Percentiles rank a stretch among this genome's conserved stretches.
phyloP scores from a whole-genome alignment of 1,140 invertebrate genomes.

The Lordiphosa collinella region DNA sequence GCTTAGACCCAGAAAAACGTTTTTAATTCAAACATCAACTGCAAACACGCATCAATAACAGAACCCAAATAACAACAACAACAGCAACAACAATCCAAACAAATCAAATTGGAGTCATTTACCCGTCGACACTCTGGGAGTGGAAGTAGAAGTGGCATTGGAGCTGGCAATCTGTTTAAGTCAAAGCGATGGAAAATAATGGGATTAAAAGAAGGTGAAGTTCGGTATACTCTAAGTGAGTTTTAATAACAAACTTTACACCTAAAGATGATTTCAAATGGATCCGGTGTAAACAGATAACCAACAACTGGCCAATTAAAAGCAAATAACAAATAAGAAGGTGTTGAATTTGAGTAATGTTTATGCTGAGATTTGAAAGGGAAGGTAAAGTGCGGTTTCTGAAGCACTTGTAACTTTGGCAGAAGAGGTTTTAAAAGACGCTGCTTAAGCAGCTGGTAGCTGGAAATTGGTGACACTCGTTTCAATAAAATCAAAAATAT shows the following conservation, averaged over 20 bases:
- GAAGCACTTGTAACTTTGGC: too few species aligned
- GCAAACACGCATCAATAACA: slow-evolving; percentile 43
- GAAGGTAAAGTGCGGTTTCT: too few species aligned
- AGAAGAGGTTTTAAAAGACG: too few species aligned
- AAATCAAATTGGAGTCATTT: slow-evolving; percentile 76
- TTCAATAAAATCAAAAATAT: too few species aligned
- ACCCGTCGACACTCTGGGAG: slow-evolving; percentile 57
- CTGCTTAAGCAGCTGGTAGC: too few species aligned
- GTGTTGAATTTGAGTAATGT: too few species aligned
- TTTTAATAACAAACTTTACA: background rate
- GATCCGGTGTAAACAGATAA: too few species aligned
- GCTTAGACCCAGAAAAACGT: slow-evolving; percentile 15
- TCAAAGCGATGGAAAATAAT: slow-evolving; percentile 31
- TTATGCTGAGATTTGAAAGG: too few species aligned
- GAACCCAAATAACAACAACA: slow-evolving; percentile 6
- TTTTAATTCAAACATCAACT: slow-evolving; percentile 24
- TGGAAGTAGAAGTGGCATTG: slow-evolving; percentile 1
- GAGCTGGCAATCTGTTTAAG: slow-evolving; percentile 31
- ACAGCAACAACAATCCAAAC: slow-evolving; percentile 45
- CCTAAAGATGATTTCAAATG: too few species aligned
- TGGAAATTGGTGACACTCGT: too few species aligned
- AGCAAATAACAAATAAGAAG: too few species aligned
- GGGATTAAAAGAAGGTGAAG: slow-evolving; percentile 12
- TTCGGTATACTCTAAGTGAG: slow-evolving; percentile 14
- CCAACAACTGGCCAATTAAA: too few species aligned